Evolutionary conservation across 2,797 vertebrate genomes (phyloP).

Genomic region (Cottoperca gobio): DNA sequence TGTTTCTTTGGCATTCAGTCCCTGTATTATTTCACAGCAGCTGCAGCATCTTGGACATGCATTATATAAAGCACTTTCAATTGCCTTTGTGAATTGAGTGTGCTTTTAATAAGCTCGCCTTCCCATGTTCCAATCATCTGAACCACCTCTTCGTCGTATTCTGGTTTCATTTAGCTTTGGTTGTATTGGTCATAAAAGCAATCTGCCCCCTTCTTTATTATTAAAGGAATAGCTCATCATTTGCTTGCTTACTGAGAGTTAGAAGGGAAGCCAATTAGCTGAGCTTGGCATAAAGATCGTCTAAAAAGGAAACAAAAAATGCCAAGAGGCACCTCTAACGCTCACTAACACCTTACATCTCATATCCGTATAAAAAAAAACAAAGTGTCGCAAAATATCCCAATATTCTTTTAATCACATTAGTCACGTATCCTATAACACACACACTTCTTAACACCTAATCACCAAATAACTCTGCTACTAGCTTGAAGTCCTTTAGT

Average conservation of each 20-base stretch:
- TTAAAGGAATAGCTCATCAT: neutral
- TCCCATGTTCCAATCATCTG: neutral
- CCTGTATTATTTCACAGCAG: slow-evolving; percentile 11
- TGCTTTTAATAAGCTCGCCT: neutral
- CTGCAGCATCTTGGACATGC: slow-evolving; percentile 3
- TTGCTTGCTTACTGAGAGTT: neutral
- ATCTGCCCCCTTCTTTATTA: neutral
- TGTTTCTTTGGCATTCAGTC: slow-evolving; percentile 37
- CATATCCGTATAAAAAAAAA: neutral
- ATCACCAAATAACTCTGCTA: neutral
- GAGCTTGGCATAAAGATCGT: neutral
- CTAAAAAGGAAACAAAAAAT: neutral
- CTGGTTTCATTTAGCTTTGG: neutral
- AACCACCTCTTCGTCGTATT: neutral
- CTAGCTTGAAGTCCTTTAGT: slow-evolving; percentile 5
- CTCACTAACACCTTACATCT: neutral
- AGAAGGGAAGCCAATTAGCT: neutral
- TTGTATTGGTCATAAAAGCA: neutral
- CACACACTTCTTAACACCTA: neutral
- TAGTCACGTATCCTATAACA: neutral
- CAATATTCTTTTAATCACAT: neutral
- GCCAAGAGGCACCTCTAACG: neutral
- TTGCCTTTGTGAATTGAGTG: neutral
- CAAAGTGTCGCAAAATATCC: neutral
- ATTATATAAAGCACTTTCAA: neutral